Evolutionary conservation across 2,797 vertebrate species (phyloP).

Genomic region (Anas acuta): DNA sequence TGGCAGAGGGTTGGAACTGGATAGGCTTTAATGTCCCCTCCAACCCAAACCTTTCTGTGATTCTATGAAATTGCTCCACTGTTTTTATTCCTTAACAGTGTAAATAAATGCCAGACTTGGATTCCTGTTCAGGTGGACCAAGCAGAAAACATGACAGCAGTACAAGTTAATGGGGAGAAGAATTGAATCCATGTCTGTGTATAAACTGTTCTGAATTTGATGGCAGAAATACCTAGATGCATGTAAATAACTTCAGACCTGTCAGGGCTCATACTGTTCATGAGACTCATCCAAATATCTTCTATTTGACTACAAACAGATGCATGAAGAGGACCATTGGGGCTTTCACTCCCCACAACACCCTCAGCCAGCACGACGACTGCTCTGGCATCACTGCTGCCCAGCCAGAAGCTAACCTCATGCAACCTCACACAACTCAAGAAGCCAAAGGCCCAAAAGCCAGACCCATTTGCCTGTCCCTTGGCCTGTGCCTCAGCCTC

Average conservation of each 20-base stretch:
- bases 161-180: neutral
- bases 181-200: neutral
- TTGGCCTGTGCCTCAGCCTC: fast-evolving
- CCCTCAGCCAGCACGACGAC: neutral
- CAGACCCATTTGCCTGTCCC: fast-evolving
- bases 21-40: neutral
- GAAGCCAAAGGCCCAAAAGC: neutral
- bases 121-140: neutral
- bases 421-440: fast-evolving
- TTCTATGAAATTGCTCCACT: neutral
- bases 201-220: neutral
- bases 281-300: neutral
- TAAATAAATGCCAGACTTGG: neutral
- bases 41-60: neutral
- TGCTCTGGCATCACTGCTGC: neutral
- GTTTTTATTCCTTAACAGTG: neutral
- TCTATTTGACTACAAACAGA: fast-evolving
- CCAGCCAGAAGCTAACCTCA: neutral
- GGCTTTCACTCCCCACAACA: neutral
- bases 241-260: neutral
- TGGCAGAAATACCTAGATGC: neutral
- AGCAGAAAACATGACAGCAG: neutral
- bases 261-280: neutral
- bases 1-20: neutral
- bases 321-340: neutral